phyloP scores from a whole-genome alignment of 2,888 invertebrate species.

The Epinotia bilunana region DNA sequence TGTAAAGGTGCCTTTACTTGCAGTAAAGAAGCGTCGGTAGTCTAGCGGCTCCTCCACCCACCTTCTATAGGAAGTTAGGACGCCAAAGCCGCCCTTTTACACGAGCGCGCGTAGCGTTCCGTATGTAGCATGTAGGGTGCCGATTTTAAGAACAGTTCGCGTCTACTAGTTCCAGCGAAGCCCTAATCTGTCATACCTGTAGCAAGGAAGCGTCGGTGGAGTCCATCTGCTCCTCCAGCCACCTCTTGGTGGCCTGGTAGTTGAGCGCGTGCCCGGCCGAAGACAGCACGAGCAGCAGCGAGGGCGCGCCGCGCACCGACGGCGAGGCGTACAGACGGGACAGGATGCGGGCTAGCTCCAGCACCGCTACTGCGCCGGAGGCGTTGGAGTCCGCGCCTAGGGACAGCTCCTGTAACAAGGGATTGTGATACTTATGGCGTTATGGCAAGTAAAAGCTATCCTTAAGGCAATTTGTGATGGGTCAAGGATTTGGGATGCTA shows the following conservation, averaged over 20 bases:
- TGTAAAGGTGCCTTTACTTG: too few species aligned
- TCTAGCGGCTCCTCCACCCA: too few species aligned
- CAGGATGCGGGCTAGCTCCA: constrained; percentile 95
- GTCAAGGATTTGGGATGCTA: too few species aligned
- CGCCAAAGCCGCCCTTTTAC: too few species aligned
- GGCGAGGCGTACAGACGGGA: constrained; percentile 92
- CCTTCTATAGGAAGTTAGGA: too few species aligned
- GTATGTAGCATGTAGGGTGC: too few species aligned
- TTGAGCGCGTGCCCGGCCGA: constrained; percentile 96
- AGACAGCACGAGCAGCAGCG: constrained; percentile 94
- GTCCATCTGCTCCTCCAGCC: constrained; percentile 97
- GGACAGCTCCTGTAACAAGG: constrained; percentile 88
- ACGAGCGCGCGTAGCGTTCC: too few species aligned
- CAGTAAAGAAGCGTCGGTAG: too few species aligned
- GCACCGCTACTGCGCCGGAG: constrained; percentile 93
- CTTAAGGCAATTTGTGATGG: too few species aligned
- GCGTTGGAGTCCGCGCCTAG: constrained; percentile 97
- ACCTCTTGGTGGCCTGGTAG: constrained; percentile 97
- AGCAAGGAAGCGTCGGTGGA: constrained; percentile 87
- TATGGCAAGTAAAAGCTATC: too few species aligned
- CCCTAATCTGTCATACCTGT: constrained; percentile 83
- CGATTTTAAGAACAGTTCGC: too few species aligned
- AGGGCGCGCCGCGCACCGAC: constrained; percentile 89
- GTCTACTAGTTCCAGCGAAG: too few species aligned
- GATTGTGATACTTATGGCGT: background rate